phyloP scores from a whole-genome alignment of 2,113 vertebrate genomes.

The Urocitellus parryii region DNA sequence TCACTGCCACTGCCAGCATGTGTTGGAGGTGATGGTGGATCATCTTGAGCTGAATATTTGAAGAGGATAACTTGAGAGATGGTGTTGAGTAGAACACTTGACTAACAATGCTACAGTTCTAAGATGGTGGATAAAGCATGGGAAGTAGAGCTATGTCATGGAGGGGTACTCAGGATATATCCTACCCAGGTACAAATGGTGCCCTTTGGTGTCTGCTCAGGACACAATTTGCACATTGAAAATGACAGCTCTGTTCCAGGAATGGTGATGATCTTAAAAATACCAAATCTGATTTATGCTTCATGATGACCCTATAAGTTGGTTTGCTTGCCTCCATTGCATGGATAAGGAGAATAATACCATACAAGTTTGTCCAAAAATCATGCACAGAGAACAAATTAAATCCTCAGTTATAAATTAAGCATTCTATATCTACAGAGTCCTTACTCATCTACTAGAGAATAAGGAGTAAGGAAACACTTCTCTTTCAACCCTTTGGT shows the following conservation, averaged over 20 bases:
- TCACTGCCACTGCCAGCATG: background rate
- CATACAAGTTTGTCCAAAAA: background rate
- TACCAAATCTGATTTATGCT: background rate
- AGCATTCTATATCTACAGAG: background rate
- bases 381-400: background rate
- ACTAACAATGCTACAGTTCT: background rate
- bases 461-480: background rate
- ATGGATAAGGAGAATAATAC: background rate
- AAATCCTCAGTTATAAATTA: background rate
- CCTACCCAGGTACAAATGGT: fast-evolving
- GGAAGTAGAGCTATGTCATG: fast-evolving
- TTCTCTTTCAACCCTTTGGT: background rate
- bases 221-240: background rate
- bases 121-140: background rate
- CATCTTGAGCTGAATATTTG: background rate
- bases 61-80: background rate
- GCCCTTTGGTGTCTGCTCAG: background rate
- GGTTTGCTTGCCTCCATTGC: background rate
- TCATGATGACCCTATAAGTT: background rate
- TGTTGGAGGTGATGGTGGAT: background rate
- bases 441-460: background rate
- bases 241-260: background rate
- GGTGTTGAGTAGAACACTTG: background rate
- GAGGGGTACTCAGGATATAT: background rate
- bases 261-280: background rate